These are phyloP conservation scores for Iselma pallidipennis DNA, from an alignment of 2,888 invertebrate species.

Conservation along the genomic window DNA sequence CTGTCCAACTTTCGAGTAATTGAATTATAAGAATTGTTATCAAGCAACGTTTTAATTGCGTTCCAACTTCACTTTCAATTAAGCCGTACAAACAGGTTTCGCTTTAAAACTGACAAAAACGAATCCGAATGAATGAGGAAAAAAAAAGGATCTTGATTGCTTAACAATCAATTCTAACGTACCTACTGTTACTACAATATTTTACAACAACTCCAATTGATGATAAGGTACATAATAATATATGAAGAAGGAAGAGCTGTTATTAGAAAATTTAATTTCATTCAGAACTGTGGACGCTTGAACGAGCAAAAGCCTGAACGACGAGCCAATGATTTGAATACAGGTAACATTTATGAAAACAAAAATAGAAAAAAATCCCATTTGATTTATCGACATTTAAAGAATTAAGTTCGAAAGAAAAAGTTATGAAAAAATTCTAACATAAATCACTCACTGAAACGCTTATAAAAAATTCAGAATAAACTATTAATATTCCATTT, in stretches of 20 bases:
- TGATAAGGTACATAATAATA: no score
- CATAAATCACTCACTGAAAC: constrained; percentile 5
- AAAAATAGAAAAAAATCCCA: neutral
- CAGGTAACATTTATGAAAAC: neutral
- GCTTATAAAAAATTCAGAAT: constrained; percentile 3
- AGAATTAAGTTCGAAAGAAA: neutral
- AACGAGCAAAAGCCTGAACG: neutral
- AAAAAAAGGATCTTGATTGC: neutral
- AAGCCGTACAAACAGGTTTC: constrained; percentile 13
- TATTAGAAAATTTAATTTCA: neutral
- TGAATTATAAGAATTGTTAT: constrained; percentile 28
- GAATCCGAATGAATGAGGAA: neutral
- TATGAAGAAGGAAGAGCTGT: neutral
- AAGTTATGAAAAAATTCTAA: neutral
- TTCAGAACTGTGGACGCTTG: neutral
- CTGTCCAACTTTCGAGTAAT: constrained; percentile 26
- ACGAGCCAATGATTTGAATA: no score
- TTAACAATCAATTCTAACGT: neutral
- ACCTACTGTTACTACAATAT: neutral
- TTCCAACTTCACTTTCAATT: constrained; percentile 27
- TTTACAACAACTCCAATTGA: neutral
- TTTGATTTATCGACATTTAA: constrained; percentile 2
- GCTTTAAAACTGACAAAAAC: constrained; percentile 1
- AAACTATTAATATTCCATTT: constrained; percentile 11
- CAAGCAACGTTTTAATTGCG: constrained; percentile 28